phyloP scores from a whole-genome alignment of 2,797 vertebrate species.

The Pseudochirops corinnae region DNA sequence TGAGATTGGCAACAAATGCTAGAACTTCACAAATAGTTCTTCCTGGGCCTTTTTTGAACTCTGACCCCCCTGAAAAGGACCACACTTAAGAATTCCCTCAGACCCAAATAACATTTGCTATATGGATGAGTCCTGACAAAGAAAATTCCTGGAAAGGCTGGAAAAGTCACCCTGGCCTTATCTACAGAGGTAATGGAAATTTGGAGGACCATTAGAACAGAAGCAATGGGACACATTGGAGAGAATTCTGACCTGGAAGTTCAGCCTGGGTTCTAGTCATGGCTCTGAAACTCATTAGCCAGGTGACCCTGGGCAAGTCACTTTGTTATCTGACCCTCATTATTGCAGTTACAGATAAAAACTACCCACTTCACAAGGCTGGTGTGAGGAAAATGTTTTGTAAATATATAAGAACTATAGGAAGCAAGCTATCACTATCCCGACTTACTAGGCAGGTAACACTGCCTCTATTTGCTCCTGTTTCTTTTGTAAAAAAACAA shows the following conservation, averaged over 20 bases:
- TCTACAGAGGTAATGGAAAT: not conserved
- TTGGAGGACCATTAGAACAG: not conserved
- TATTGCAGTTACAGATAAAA: not conserved
- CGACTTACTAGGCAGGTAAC: not conserved
- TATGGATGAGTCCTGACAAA: not conserved
- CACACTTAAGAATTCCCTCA: not conserved
- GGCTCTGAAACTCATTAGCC: slow-evolving; percentile 46
- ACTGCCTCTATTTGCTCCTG: not conserved
- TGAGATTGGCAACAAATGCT: not conserved
- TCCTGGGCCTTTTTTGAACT: not conserved
- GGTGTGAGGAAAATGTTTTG: not conserved
- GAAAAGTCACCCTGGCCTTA: not conserved
- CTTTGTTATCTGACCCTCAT: slow-evolving; percentile 9
- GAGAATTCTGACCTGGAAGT: slow-evolving; percentile 34
- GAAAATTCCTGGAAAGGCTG: not conserved
- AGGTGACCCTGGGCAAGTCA: not conserved
- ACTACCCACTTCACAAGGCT: not conserved
- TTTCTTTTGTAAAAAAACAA: not conserved
- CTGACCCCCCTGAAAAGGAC: not conserved
- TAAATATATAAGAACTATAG: not conserved
- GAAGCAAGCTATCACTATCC: not conserved
- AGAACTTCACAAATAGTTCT: not conserved
- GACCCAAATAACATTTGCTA: not conserved
- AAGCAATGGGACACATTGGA: slow-evolving; percentile 3
- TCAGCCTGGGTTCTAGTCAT: slow-evolving; percentile 20